phyloP scores from a whole-genome alignment of 2,888 invertebrate genomes.

The Andrena minutula region DNA sequence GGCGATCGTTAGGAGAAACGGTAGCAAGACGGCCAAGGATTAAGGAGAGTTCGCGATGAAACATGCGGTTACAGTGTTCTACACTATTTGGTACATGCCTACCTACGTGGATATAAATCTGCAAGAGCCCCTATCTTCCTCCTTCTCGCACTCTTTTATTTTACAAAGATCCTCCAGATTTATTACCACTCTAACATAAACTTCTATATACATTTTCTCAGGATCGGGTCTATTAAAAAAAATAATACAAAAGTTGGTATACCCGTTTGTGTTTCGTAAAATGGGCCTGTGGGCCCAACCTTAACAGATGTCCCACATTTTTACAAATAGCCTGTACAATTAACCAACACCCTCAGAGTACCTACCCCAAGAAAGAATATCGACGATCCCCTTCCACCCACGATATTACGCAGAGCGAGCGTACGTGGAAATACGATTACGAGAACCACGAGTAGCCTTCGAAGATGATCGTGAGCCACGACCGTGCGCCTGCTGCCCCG shows the following conservation, averaged over 20 bases:
- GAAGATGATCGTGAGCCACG: conserved; percentile 68
- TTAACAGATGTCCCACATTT: too few species aligned
- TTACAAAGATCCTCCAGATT: conserved; percentile 11
- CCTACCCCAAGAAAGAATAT: not conserved
- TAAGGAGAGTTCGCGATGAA: too few species aligned
- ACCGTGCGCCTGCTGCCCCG: conserved; percentile 53
- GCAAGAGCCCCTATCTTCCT: not conserved
- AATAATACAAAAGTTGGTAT: too few species aligned
- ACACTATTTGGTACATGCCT: not conserved
- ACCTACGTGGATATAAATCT: conserved; percentile 12
- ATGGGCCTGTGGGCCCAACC: too few species aligned
- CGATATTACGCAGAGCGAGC: not conserved
- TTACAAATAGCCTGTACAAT: too few species aligned
- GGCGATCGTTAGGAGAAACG: not conserved
- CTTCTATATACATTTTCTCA: not conserved
- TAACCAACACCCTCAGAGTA: too few species aligned
- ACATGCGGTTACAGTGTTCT: not conserved
- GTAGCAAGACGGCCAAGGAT: not conserved
- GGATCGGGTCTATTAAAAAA: too few species aligned
- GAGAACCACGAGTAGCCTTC: conserved; percentile 14
- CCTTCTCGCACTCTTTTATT: conserved; percentile 1
- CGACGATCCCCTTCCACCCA: not conserved
- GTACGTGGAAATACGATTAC: conserved; percentile 53
- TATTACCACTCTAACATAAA: conserved; percentile 30
- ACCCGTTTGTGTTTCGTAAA: too few species aligned